Evolutionary conservation across 2,888 invertebrate species (phyloP).

Genomic region (Quadriops clusia): DNA sequence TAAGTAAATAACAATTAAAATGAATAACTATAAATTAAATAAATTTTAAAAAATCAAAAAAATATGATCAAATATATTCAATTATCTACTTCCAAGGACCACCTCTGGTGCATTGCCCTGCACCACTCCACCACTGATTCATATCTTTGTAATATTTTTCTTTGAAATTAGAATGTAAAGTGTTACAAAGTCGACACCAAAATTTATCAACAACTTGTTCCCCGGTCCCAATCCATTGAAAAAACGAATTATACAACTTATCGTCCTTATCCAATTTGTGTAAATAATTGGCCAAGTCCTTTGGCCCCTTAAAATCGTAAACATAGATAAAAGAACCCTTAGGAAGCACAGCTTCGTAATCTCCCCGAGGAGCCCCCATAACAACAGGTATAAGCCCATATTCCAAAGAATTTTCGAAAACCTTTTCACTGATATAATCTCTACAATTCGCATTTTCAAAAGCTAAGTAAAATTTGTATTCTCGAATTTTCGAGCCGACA

Average conservation of each 20-base stretch:
- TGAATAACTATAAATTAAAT: too few relatives aligned
- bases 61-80: too few relatives aligned
- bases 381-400: constrained; percentile 1
- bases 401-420: constrained; percentile 2
- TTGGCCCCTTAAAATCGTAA: constrained; percentile 1
- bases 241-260: constrained; percentile 2
- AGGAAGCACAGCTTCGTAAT: constrained; percentile 2
- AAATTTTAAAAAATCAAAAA: too few relatives aligned
- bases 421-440: constrained; percentile 75
- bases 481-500: constrained; percentile 71
- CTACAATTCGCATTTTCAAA: constrained; percentile 89
- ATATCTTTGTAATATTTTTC: not conserved
- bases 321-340: constrained; percentile 2
- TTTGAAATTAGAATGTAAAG: not conserved
- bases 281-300: constrained; percentile 3
- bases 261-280: not conserved
- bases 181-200: not conserved
- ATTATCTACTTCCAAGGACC: too few relatives aligned
- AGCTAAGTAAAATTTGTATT: constrained; percentile 86
- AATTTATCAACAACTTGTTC: too few relatives aligned
- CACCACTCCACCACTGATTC: constrained; percentile 1
- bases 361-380: not conserved
- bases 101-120: too few relatives aligned
- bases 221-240: constrained; percentile 1
- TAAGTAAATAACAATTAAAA: too few relatives aligned